Percentiles rank a stretch among this genome's conserved stretches.
Evolutionary conservation across 1,140 invertebrate species (phyloP).

Genomic region (Zaprionus ghesquierei): DNA sequence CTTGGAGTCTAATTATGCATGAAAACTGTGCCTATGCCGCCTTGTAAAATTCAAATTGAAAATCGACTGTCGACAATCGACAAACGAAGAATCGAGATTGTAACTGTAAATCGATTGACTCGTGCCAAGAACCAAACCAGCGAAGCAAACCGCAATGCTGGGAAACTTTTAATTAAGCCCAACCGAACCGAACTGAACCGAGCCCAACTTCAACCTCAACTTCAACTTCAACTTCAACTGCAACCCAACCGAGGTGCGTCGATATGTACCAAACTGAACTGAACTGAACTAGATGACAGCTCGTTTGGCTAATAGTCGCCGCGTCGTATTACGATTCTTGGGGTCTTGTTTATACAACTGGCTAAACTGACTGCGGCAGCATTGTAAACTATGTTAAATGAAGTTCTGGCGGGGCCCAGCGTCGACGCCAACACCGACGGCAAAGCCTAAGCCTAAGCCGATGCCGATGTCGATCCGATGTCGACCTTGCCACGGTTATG

Average conservation of each 20-base stretch:
- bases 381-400: conserved; percentile 55
- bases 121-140: conserved; percentile 5
- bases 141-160: conserved; percentile 25
- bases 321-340: conserved; percentile 5
- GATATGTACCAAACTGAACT: conserved; percentile 1
- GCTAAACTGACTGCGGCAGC: conserved; percentile 17
- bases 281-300: conserved; percentile 33
- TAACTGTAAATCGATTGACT: conserved; percentile 16
- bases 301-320: conserved; percentile 31
- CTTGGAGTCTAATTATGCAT: conserved; percentile 62
- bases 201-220: conserved; percentile 11
- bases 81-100: not conserved
- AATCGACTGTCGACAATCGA: conserved; percentile 7
- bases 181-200: not conserved
- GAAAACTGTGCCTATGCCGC: conserved; percentile 55
- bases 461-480: conserved; percentile 9
- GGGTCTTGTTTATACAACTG: conserved; percentile 30
- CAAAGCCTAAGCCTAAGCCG: not conserved
- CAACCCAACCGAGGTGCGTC: not conserved
- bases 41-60: conserved; percentile 51
- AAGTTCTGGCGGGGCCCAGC: conserved; percentile 29
- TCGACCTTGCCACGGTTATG: conserved; percentile 60
- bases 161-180: conserved; percentile 29
- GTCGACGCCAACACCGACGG: not conserved
- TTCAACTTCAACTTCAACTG: not conserved